Percentiles rank a stretch among this genome's conserved stretches.
Conservation (phyloP, 2,888 invertebrate species). For the Troilus luridus region DNA sequence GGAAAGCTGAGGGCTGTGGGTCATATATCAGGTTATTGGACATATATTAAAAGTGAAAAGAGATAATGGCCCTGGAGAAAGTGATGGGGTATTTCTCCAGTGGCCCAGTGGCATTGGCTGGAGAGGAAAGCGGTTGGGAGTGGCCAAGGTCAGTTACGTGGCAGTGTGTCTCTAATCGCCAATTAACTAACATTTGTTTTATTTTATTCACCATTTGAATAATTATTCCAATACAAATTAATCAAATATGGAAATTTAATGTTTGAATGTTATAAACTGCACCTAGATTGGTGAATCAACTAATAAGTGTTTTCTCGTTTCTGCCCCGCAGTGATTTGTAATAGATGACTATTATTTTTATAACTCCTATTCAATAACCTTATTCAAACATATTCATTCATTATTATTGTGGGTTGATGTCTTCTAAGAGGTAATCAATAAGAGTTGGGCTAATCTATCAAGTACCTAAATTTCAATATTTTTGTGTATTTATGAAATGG, state of each 20-base stretch:
- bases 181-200: conserved; percentile 13
- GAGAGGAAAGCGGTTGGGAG: conserved; percentile 51
- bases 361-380: no score
- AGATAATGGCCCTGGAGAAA: conserved; percentile 41
- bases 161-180: neutral
- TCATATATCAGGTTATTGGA: conserved; percentile 33
- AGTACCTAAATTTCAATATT: no score
- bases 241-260: neutral
- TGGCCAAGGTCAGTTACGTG: conserved; percentile 57
- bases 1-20: neutral
- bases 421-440: no score
- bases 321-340: no score
- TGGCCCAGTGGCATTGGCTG: conserved; percentile 54
- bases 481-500: no score
- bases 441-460: no score
- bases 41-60: conserved; percentile 56
- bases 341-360: no score
- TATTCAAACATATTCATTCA: no score
- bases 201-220: neutral
- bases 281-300: no score
- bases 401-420: no score
- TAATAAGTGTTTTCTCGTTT: no score
- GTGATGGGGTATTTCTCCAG: conserved; percentile 51
- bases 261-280: no score
- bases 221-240: neutral